Conservation (phyloP, 2,797 vertebrate genomes). For the Triplophysa bombifrons region DNA sequence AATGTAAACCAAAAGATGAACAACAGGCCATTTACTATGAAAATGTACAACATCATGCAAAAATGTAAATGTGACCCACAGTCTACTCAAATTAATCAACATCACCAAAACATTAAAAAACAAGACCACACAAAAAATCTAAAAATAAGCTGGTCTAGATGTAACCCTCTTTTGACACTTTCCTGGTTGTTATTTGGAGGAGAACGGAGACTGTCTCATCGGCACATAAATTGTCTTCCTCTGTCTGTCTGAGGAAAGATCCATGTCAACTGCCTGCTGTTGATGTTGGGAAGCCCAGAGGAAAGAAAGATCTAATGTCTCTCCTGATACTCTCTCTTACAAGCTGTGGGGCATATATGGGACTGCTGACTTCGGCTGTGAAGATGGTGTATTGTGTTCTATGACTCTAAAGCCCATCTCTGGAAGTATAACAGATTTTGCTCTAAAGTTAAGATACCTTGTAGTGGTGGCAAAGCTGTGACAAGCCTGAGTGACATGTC, state of each 20-base stretch:
- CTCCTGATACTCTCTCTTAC: slow-evolving; percentile 45
- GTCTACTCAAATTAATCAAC: neutral
- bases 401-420: slow-evolving; percentile 39
- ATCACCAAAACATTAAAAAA: neutral
- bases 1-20: neutral
- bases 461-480: too few species aligned
- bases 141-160: slow-evolving; percentile 25
- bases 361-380: slow-evolving; percentile 49
- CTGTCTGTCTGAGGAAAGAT: slow-evolving; percentile 43
- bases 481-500: too few species aligned
- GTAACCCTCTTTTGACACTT: slow-evolving; percentile 19
- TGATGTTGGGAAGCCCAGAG: slow-evolving; percentile 54
- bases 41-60: neutral
- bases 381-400: slow-evolving; percentile 37
- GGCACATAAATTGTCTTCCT: slow-evolving; percentile 40
- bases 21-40: neutral
- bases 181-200: slow-evolving; percentile 29
- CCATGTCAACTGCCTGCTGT: slow-evolving; percentile 51
- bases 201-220: slow-evolving; percentile 31
- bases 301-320: slow-evolving; percentile 49
- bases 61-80: neutral
- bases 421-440: slow-evolving; percentile 29
- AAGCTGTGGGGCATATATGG: slow-evolving; percentile 23
- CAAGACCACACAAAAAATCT: slow-evolving; percentile 9
- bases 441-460: neutral